A percentile compares a stretch with the other conserved stretches of the same genome.
phyloP scores from a whole-genome alignment of 2,888 invertebrate species.

The Linyphia triangularis region DNA sequence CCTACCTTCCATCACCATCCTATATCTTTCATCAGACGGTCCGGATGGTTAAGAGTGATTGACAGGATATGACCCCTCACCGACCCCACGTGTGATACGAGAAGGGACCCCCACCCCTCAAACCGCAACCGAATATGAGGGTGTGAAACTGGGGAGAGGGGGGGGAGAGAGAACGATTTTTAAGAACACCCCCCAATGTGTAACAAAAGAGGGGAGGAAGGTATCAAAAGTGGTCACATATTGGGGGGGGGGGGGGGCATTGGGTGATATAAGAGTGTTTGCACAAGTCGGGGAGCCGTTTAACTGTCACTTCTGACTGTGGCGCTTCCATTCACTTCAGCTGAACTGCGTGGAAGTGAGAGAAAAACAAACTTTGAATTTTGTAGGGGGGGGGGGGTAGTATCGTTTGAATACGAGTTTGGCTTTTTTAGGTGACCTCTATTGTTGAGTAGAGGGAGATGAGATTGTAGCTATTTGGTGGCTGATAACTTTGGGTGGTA shows the following conservation, averaged over 20 bases:
- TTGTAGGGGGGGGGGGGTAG: slow-evolving; percentile 12
- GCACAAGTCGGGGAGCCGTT: slow-evolving; percentile 54
- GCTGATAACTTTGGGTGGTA: neutral
- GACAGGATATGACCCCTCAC: slow-evolving; percentile 58
- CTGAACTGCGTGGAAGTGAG: slow-evolving; percentile 55
- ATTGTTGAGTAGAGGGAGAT: neutral
- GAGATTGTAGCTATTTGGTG: neutral
- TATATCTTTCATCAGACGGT: slow-evolving; percentile 57
- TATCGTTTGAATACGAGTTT: slow-evolving; percentile 28
- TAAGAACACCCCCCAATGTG: neutral
- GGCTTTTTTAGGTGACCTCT: slow-evolving; percentile 7
- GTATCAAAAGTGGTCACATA: slow-evolving; percentile 69
- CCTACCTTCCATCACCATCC: neutral
- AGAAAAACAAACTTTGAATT: slow-evolving; percentile 24
- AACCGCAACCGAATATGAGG: slow-evolving; percentile 63
- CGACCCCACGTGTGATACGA: slow-evolving; percentile 48
- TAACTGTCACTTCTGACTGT: slow-evolving; percentile 65
- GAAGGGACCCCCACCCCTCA: slow-evolving; percentile 17
- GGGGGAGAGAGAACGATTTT: neutral
- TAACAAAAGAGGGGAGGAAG: neutral
- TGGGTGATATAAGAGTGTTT: no score
- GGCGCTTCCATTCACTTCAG: slow-evolving; percentile 63
- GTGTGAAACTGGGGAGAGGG: slow-evolving; percentile 19
- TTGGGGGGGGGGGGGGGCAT: slow-evolving; percentile 46
- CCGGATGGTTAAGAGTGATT: slow-evolving; percentile 61